A percentile compares a stretch with the other conserved stretches of the same genome.
phyloP scores from a whole-genome alignment of 2,113 vertebrate species.

The Anoplopoma fimbria region DNA sequence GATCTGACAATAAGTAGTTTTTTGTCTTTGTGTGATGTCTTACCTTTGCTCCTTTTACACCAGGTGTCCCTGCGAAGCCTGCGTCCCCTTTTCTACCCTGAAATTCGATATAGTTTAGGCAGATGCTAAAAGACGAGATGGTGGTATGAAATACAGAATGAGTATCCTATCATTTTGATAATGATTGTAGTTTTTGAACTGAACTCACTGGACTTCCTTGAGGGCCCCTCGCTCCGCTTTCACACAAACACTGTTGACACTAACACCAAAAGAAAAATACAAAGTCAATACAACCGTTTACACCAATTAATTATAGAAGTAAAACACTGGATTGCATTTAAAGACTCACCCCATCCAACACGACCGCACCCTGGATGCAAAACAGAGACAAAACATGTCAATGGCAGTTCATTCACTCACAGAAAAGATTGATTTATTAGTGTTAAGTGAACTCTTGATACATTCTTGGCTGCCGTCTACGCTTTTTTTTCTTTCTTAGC shows the following conservation, averaged over 20 bases:
- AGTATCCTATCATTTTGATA: background rate
- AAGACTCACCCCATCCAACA: slow-evolving; percentile 83
- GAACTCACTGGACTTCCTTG: slow-evolving; percentile 87
- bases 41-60: slow-evolving; percentile 76
- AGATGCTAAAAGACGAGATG: background rate
- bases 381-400: slow-evolving; percentile 54
- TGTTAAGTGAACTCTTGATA: background rate
- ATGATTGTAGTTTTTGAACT: background rate
- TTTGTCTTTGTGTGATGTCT: slow-evolving; percentile 11
- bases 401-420: background rate
- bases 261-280: slow-evolving; percentile 44
- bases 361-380: slow-evolving; percentile 83
- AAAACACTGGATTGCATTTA: background rate
- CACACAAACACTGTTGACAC: slow-evolving; percentile 88
- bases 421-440: background rate
- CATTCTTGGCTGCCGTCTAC: background rate
- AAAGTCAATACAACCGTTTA: background rate
- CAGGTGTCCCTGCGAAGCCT: slow-evolving; percentile 71
- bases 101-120: background rate
- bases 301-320: background rate
- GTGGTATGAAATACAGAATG: background rate
- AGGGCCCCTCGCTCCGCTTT: slow-evolving; percentile 86
- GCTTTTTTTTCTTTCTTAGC: background rate
- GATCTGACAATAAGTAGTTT: background rate
- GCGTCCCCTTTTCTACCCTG: slow-evolving; percentile 81